These are phyloP conservation scores for Betta splendens DNA, from an alignment of 2,797 vertebrate genomes.

Conservation along the genomic window DNA sequence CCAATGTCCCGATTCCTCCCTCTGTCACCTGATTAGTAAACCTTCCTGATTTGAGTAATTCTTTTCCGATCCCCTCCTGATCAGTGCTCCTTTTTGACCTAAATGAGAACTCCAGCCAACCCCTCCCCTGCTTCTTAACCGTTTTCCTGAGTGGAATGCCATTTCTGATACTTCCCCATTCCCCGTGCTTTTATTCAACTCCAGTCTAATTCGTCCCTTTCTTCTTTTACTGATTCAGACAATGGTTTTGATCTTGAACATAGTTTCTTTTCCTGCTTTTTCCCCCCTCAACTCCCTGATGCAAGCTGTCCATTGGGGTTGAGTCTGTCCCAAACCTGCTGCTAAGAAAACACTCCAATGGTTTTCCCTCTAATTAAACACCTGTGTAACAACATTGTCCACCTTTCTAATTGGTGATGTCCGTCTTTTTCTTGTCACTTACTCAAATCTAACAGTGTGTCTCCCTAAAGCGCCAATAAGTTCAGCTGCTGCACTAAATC, in stretches of 20 bases:
- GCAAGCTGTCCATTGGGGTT: constrained; percentile 78
- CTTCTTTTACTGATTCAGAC: constrained; percentile 64
- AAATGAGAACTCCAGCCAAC: constrained; percentile 72
- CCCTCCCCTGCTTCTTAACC: constrained; percentile 78
- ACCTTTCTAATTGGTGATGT: constrained; percentile 55
- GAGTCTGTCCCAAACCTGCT: constrained; percentile 71
- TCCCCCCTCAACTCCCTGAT: constrained; percentile 72
- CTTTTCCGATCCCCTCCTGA: constrained; percentile 72
- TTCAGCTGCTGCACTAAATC: constrained; percentile 47
- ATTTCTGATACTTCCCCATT: constrained; percentile 66
- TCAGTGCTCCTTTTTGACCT: constrained; percentile 67
- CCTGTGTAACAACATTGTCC: constrained; percentile 73
- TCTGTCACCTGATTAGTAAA: constrained; percentile 76
- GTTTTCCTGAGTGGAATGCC: constrained; percentile 80
- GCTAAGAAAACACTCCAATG: constrained; percentile 71
- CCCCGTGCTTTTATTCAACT: constrained; percentile 69
- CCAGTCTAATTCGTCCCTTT: constrained; percentile 67
- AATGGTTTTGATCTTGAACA: constrained; percentile 67
- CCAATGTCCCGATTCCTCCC: constrained; percentile 75
- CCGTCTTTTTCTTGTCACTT: constrained; percentile 61
- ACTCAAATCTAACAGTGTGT: constrained; percentile 52
- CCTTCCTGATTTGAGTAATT: constrained; percentile 79
- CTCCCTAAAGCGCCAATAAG: constrained; percentile 4
- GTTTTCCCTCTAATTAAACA: constrained; percentile 69
- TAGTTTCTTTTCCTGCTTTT: constrained; percentile 76